These are phyloP conservation scores for Pristionchus entomophagus DNA, from an alignment of 2,888 invertebrate species.

Conservation along the genomic window DNA sequence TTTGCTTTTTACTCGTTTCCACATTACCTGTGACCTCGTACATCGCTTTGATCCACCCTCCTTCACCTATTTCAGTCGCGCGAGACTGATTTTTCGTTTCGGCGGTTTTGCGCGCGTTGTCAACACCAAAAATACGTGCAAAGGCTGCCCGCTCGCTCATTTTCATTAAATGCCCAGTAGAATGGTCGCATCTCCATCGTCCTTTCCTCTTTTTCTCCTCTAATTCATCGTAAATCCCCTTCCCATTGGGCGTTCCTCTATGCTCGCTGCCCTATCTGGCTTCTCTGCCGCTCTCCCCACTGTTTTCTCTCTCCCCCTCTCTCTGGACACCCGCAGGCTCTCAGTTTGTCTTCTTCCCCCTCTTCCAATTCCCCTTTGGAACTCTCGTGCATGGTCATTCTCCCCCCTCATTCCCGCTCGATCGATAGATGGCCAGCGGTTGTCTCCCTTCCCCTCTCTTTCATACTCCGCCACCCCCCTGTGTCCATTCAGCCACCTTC, in stretches of 20 bases:
- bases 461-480: background rate
- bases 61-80: too few relatives aligned
- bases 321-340: conserved; percentile 26
- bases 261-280: background rate
- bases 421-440: background rate
- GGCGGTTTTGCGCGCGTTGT: too few relatives aligned
- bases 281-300: conserved; percentile 9
- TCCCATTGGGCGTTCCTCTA: background rate
- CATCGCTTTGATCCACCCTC: too few relatives aligned
- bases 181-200: too few relatives aligned
- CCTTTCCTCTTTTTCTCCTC: conserved; percentile 10
- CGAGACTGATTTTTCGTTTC: too few relatives aligned
- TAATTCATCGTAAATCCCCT: background rate
- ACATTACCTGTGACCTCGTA: too few relatives aligned
- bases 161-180: too few relatives aligned
- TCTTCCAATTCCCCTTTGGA: background rate
- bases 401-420: background rate
- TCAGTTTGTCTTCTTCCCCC: conserved; percentile 31
- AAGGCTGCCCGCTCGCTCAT: too few relatives aligned
- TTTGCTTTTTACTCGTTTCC: too few relatives aligned
- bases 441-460: background rate
- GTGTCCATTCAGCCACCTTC: conserved; percentile 37
- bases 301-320: background rate
- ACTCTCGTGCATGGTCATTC: conserved; percentile 30
- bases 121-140: too few relatives aligned